These are phyloP conservation scores for Leucozona laternaria DNA, from an alignment of 2,888 invertebrate genomes.

Conservation along the genomic window DNA sequence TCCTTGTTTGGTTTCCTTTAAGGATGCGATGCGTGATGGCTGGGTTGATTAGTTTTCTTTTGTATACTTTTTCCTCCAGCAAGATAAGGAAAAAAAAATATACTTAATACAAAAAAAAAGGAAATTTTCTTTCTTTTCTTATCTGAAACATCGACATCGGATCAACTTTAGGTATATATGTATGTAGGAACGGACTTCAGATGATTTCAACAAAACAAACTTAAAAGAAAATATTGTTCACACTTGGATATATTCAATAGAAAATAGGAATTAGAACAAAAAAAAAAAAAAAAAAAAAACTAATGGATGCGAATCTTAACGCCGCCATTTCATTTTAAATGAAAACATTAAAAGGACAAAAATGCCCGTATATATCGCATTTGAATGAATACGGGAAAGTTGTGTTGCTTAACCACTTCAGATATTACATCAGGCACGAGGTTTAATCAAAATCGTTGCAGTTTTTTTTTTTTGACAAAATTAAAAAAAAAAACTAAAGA, in stretches of 20 bases:
- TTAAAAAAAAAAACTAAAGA: no score
- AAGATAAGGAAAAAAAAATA: background rate
- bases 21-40: conserved; percentile 2
- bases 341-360: background rate
- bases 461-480: no score
- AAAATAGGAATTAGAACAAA: background rate
- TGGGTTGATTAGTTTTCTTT: conserved; percentile 65
- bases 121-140: conserved; percentile 34
- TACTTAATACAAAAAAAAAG: conserved; percentile 20
- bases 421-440: no score
- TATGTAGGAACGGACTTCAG: background rate
- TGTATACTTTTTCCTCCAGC: conserved; percentile 24
- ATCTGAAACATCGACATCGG: conserved; percentile 25
- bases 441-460: no score
- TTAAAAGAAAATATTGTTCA: background rate
- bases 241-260: background rate
- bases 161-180: no score
- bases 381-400: background rate
- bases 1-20: conserved; percentile 46
- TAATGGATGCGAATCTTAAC: background rate
- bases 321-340: conserved; percentile 2
- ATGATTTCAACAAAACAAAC: background rate
- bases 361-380: background rate
- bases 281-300: no score
- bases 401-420: no score